Percentiles rank a stretch among this genome's conserved stretches.
Conservation (phyloP, 35 echinoderm and acorn worm genomes). For the Amphiura filiformis region DNA sequence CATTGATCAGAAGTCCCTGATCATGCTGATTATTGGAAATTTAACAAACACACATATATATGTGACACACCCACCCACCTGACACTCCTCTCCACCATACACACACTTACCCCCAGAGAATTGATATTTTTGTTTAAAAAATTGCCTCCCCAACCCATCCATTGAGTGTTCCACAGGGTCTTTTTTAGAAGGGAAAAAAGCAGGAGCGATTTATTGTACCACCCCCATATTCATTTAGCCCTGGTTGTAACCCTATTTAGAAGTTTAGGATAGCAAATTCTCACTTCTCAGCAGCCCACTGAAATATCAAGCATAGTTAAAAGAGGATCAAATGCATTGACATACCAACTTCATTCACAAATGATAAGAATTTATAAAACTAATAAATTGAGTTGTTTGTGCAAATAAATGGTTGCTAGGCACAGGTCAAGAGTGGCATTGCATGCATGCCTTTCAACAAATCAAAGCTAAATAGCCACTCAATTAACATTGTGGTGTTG, state of each 20-base stretch:
- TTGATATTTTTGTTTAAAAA: too few species aligned
- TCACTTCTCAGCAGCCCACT: not conserved
- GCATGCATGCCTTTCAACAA: not conserved
- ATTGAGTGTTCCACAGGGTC: too few species aligned
- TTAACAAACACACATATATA: too few species aligned
- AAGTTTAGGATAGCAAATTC: not conserved
- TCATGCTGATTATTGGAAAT: too few species aligned
- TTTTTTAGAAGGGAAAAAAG: too few species aligned
- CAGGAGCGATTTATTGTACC: too few species aligned
- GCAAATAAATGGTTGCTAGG: not conserved
- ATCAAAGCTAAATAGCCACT: not conserved
- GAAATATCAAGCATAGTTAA: not conserved
- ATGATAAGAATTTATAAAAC: not conserved
- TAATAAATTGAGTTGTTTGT: not conserved
- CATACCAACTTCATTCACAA: not conserved
- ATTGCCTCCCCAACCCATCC: too few species aligned
- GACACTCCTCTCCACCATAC: too few species aligned
- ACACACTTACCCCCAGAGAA: too few species aligned
- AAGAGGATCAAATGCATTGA: not conserved
- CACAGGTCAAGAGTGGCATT: not conserved
- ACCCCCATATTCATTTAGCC: not conserved
- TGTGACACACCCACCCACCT: too few species aligned
- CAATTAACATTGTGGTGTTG: not conserved
- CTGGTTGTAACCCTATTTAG: not conserved
- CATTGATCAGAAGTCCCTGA: too few species aligned